phyloP scores from a whole-genome alignment of 1,140 invertebrate species.

The Choristoneura fumiferana region DNA sequence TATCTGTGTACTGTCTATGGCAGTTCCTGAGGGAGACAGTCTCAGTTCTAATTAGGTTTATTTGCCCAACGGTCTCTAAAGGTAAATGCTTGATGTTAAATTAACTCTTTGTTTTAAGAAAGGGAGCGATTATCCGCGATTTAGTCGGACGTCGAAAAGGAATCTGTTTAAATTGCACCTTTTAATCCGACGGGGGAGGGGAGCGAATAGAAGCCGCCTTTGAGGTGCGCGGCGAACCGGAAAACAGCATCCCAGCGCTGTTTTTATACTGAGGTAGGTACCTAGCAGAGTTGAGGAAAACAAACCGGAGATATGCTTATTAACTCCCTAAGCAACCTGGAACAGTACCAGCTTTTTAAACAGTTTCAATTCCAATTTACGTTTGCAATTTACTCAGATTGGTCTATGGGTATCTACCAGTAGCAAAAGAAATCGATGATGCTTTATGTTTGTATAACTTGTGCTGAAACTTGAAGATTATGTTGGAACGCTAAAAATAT shows the following conservation, averaged over 20 bases:
- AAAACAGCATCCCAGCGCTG: conserved; percentile 24
- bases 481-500: background rate
- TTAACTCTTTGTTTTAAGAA: conserved; percentile 18
- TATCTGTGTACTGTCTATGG: conserved; percentile 25
- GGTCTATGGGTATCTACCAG: too few species aligned
- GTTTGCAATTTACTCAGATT: background rate
- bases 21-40: conserved; percentile 17
- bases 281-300: conserved; percentile 21
- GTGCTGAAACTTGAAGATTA: background rate
- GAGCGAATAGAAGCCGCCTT: conserved; percentile 23
- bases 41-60: conserved; percentile 20
- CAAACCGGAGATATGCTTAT: conserved; percentile 28
- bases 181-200: conserved; percentile 25
- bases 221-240: conserved; percentile 26
- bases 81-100: conserved; percentile 4
- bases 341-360: conserved; percentile 20
- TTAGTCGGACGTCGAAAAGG: conserved; percentile 24
- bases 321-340: conserved; percentile 26
- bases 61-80: conserved; percentile 2
- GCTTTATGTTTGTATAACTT: conserved; percentile 8
- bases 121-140: conserved; percentile 15
- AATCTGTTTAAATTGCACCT: conserved; percentile 34
- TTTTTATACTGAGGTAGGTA: conserved; percentile 5
- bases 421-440: too few species aligned
- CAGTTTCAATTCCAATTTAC: background rate